Percentiles rank a stretch among this genome's conserved stretches.
Evolutionary conservation across 2,888 invertebrate genomes (phyloP).

Genomic region (Mimachlamys varia): DNA sequence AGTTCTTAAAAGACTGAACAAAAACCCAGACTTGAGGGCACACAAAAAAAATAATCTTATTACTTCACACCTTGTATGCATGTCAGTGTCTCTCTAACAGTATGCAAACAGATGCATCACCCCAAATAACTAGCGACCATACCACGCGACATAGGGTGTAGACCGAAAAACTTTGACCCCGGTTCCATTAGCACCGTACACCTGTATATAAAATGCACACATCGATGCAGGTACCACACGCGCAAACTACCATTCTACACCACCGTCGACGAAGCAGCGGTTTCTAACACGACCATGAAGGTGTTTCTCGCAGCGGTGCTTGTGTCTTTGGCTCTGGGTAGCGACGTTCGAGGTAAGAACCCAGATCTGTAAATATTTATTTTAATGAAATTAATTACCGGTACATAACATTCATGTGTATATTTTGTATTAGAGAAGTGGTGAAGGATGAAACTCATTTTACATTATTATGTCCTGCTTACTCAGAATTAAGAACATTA

Average conservation of each 20-base stretch:
- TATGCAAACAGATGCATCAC: conserved; percentile 3
- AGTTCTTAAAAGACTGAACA: no score
- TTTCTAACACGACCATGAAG: background rate
- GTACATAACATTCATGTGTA: no score
- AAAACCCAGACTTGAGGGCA: no score
- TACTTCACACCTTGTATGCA: background rate
- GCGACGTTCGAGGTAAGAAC: background rate
- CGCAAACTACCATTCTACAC: background rate
- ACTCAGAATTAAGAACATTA: no score
- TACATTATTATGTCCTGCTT: no score
- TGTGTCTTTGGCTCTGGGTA: background rate
- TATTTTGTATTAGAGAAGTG: no score
- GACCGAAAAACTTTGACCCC: background rate
- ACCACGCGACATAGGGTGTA: background rate
- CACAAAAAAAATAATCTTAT: no score
- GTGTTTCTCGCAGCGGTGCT: background rate
- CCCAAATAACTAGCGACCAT: background rate
- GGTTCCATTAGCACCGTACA: background rate
- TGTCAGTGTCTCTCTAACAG: background rate
- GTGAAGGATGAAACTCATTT: no score
- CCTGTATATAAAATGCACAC: conserved; percentile 13
- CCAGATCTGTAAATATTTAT: no score
- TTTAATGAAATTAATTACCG: no score
- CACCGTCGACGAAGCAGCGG: background rate
- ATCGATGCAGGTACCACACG: background rate